A percentile compares a stretch with the other conserved stretches of the same genome.
Conservation (phyloP, 2,797 vertebrate genomes). For the Jordanella pulchra region DNA sequence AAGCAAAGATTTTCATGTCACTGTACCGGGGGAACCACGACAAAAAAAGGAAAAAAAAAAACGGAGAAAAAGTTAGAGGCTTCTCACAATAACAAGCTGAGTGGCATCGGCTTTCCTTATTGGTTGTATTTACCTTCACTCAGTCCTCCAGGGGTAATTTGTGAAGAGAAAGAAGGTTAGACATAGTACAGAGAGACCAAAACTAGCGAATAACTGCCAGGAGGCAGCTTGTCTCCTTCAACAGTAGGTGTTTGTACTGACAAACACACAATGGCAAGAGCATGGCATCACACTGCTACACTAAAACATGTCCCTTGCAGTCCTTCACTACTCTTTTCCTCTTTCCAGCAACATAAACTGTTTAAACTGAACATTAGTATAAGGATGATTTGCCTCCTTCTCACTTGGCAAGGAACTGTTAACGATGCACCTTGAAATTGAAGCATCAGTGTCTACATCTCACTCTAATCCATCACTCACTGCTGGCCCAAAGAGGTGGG, state of each 20-base stretch:
- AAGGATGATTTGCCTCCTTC: conserved; percentile 44
- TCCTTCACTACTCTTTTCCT: conserved; percentile 40
- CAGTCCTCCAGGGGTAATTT: conserved; percentile 69
- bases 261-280: conserved; percentile 66
- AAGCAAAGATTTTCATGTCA: neutral
- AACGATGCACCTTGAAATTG: conserved; percentile 67
- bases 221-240: conserved; percentile 83
- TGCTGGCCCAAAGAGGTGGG: conserved; percentile 44
- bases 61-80: conserved; percentile 27
- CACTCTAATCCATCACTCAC: conserved; percentile 61
- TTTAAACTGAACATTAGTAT: conserved; percentile 44
- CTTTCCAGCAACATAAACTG: conserved; percentile 57
- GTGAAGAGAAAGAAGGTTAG: conserved; percentile 65
- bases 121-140: conserved; percentile 61
- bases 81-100: conserved; percentile 61
- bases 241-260: conserved; percentile 74
- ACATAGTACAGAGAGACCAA: conserved; percentile 72
- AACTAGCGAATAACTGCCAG: conserved; percentile 81
- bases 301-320: conserved; percentile 31
- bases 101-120: conserved; percentile 57
- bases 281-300: conserved; percentile 51
- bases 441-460: conserved; percentile 68
- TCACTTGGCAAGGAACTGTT: conserved; percentile 52
- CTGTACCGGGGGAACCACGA: conserved; percentile 55
- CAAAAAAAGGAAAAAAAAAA: conserved; percentile 40